A percentile compares a stretch with the other conserved stretches of the same genome.
Evolutionary conservation across 2,888 invertebrate genomes (phyloP).

Genomic region (Cynaeus angustus): DNA sequence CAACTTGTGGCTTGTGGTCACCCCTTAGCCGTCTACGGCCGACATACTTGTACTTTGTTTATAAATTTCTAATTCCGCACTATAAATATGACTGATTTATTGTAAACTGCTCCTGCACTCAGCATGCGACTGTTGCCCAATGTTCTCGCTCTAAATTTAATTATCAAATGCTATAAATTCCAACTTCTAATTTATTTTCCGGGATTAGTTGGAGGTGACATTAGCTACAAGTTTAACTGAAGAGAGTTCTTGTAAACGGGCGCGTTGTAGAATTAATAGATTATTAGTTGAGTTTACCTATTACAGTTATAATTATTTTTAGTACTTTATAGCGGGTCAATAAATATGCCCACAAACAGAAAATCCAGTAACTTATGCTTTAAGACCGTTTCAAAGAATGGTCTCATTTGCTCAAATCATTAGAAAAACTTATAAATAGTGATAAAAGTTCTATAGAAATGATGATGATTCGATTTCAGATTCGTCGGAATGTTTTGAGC

Average conservation of each 20-base stretch:
- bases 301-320: no score
- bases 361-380: no score
- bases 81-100: conserved; percentile 56
- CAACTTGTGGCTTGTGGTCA: conserved; percentile 64
- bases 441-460: no score
- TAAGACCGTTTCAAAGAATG: no score
- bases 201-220: conserved; percentile 18
- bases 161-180: conserved; percentile 50
- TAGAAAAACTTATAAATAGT: no score
- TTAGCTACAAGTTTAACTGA: conserved; percentile 8
- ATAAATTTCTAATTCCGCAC: conserved; percentile 53
- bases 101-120: conserved; percentile 36
- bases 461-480: no score
- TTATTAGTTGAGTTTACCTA: no score
- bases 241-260: conserved; percentile 4
- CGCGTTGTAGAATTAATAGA: neutral
- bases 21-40: conserved; percentile 61
- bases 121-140: conserved; percentile 11
- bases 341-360: no score
- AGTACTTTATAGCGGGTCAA: no score
- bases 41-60: conserved; percentile 51
- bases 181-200: conserved; percentile 40
- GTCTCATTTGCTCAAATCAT: no score
- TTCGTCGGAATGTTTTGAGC: no score
- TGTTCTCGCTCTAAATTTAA: conserved; percentile 48